Percentiles rank a stretch among this genome's conserved stretches.
These are phyloP conservation scores for Arctia plantaginis DNA, from an alignment of 2,888 invertebrate genomes.

Conservation along the genomic window DNA sequence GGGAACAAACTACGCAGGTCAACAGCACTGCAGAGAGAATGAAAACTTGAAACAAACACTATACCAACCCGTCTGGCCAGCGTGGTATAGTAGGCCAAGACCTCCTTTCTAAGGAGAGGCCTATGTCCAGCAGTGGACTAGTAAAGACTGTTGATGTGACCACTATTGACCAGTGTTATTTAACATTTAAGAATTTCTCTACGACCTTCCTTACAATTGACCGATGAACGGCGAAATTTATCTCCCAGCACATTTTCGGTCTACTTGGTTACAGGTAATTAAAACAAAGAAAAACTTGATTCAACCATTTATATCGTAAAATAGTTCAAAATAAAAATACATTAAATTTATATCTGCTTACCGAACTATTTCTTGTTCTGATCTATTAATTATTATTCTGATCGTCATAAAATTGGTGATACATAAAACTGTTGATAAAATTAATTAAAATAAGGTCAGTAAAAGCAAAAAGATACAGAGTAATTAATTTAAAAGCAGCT, in stretches of 20 bases:
- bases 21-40: no score
- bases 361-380: conserved; percentile 76
- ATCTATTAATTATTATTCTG: conserved; percentile 67
- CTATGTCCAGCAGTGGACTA: no score
- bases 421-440: conserved; percentile 37
- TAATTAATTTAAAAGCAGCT: conserved; percentile 62
- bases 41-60: no score
- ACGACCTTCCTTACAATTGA: no score
- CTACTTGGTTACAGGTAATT: conserved; percentile 14
- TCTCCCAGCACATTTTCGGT: background rate
- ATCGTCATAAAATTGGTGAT: conserved; percentile 32
- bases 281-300: conserved; percentile 61
- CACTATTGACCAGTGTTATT: no score
- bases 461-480: conserved; percentile 60
- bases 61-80: no score
- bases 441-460: conserved; percentile 55
- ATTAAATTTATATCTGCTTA: conserved; percentile 74
- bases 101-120: no score
- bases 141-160: no score
- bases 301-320: conserved; percentile 78
- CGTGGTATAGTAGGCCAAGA: no score
- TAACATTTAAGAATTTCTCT: no score
- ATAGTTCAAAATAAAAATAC: conserved; percentile 71
- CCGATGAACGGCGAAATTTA: background rate
- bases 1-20: no score